Evolutionary conservation across 2,888 invertebrate genomes (phyloP).

Genomic region (Morinoia aosen): DNA sequence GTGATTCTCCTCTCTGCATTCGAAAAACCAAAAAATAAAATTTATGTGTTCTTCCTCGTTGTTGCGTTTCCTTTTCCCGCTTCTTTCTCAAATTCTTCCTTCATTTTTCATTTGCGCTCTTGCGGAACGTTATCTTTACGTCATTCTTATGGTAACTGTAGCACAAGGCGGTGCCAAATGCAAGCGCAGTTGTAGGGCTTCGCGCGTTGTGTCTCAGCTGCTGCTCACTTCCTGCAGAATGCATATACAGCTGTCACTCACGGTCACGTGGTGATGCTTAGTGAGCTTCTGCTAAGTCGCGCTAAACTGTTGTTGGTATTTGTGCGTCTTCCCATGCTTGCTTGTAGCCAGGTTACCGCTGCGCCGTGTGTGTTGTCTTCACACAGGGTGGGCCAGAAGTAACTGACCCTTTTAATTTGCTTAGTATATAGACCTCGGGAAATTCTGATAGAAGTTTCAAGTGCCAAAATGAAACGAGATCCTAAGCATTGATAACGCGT

Average conservation of each 20-base stretch:
- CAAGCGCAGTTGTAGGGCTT: constrained; percentile 3
- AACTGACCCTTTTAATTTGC: too few species aligned
- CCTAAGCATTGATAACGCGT: neutral
- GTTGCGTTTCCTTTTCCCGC: neutral
- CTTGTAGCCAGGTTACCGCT: neutral
- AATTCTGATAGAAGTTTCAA: neutral
- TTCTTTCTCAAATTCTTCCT: neutral
- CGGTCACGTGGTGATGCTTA: neutral
- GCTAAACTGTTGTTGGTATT: neutral
- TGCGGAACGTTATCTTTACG: neutral
- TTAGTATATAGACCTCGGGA: neutral
- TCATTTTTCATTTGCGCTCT: neutral
- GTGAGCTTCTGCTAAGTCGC: neutral
- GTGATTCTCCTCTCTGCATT: neutral
- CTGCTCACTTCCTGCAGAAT: neutral
- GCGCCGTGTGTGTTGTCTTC: too few species aligned
- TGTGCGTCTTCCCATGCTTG: neutral
- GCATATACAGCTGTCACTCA: neutral
- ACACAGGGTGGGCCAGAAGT: too few species aligned
- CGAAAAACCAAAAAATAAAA: neutral
- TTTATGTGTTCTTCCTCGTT: neutral
- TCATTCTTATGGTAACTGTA: neutral
- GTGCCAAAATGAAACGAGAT: neutral
- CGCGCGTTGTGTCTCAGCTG: neutral
- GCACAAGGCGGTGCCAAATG: neutral